phyloP scores from a whole-genome alignment of 2,113 vertebrate species.

The Pseudopodoces humilis region DNA sequence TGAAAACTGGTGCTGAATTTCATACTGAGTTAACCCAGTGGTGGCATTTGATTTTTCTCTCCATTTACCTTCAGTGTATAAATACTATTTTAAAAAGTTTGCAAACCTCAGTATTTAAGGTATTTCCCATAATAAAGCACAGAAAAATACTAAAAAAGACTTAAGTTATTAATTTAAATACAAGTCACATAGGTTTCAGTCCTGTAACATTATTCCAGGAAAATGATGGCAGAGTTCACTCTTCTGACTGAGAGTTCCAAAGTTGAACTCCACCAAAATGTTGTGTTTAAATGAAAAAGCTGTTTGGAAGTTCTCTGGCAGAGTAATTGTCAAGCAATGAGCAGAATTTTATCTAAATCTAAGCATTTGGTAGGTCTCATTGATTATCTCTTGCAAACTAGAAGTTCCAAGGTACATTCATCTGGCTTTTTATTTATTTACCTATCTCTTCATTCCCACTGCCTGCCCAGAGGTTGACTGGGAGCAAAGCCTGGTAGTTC shows the following conservation, averaged over 20 bases:
- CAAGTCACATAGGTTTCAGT: neutral
- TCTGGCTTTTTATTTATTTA: neutral
- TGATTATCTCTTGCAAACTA: neutral
- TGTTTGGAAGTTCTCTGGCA: neutral
- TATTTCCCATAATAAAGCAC: slow-evolving; percentile 46
- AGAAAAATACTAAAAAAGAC: neutral
- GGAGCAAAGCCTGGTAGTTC: neutral
- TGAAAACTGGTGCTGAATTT: slow-evolving; percentile 28
- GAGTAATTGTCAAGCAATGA: neutral
- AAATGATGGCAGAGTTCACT: neutral
- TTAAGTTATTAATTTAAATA: slow-evolving; percentile 7
- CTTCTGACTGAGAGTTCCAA: neutral
- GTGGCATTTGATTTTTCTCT: slow-evolving; percentile 34
- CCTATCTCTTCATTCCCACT: neutral
- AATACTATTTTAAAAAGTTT: slow-evolving; percentile 1
- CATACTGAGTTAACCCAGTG: neutral
- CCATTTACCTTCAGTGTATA: neutral
- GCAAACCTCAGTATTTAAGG: slow-evolving; percentile 55
- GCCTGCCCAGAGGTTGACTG: neutral
- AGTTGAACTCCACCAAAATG: neutral
- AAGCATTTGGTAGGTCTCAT: neutral
- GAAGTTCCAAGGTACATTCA: neutral
- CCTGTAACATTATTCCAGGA: neutral
- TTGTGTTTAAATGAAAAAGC: neutral
- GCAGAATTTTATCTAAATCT: neutral